Conservation (phyloP, 2,888 invertebrate genomes). For the Sinohyriopsis cumingii region DNA sequence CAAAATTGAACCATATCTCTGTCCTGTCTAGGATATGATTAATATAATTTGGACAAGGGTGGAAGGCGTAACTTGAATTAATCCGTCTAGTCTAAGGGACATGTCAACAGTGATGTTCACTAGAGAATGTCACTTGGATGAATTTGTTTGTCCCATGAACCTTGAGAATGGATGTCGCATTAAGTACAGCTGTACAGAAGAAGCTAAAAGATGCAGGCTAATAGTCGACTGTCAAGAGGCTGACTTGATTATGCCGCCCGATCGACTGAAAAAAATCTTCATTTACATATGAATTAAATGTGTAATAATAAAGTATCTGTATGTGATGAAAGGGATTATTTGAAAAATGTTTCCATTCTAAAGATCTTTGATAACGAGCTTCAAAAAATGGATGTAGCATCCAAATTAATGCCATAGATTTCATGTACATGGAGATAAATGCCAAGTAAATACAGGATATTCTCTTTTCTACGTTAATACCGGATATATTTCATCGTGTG, state of each 20-base stretch:
- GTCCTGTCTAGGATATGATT: neutral
- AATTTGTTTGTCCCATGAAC: slow-evolving; percentile 6
- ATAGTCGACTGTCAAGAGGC: slow-evolving; percentile 7
- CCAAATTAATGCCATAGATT: too few relatives aligned
- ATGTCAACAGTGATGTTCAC: slow-evolving; percentile 1
- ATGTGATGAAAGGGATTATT: too few relatives aligned
- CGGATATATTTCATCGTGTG: too few relatives aligned
- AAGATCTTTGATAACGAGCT: too few relatives aligned
- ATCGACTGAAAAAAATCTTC: neutral
- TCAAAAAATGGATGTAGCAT: too few relatives aligned
- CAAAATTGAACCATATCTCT: slow-evolving; percentile 7
- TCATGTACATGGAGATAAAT: too few relatives aligned
- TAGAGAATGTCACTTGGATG: neutral
- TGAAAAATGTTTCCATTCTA: too few relatives aligned
- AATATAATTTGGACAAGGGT: slow-evolving; percentile 1
- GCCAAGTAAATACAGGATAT: too few relatives aligned
- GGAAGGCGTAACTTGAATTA: neutral
- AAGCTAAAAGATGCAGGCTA: slow-evolving; percentile 6
- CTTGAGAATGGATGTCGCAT: slow-evolving; percentile 1
- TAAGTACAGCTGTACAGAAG: slow-evolving; percentile 7
- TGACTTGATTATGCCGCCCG: slow-evolving; percentile 2
- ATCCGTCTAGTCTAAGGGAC: slow-evolving; percentile 3
- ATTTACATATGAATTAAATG: too few relatives aligned
- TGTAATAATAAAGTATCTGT: too few relatives aligned
- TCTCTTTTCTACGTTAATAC: too few relatives aligned